Evolutionary conservation across 2,888 invertebrate species (phyloP), one percentile per base, ranked within the genome.

Genomic region (Periphyllus acericola): DNA sequence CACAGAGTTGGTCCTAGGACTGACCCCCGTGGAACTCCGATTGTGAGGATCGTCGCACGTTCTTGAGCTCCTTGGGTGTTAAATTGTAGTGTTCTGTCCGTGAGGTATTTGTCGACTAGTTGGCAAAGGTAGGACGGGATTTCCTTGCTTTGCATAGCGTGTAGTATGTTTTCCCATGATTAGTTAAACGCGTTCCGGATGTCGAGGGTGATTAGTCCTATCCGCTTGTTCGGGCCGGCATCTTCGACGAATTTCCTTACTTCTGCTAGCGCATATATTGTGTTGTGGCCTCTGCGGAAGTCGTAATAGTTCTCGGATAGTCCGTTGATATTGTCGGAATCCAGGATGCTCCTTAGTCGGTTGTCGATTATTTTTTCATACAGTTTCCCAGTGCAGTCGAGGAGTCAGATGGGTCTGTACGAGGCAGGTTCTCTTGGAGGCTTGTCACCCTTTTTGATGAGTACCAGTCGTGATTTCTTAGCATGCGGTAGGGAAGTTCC

Each of bases 21-120:
- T 17, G 78, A 78, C 0, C 78, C 78, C 29, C 52, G 78, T 17
- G 78, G 78, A 6, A 78, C 78, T 21, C 78, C 78, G 19, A 29
- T 19, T 0, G 14, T 52, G 3, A 19, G 17, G 0, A 19, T 32
- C 3, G 3, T 9, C 32, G 29, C 5, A 5, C 4, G 3, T 19
- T 8, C 9, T 9, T 68, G 3, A 0, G 29, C 6, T 4, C 6
- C n/a, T 8, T 4, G 19, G 17, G 14, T 9, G 52, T 17, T 4
- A 17, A 17, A 52, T 1, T 52, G 14, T 9, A 52, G 9, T 4
- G 52, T 52, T 52, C 52, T 52, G 14, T 52, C 9, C 5, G 5
- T 52, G 52, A 52, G 52, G 52, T 52, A 52, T 11, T 52, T 11
- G 52, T 29, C 9, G 4, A 9, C 52, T 32, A 17, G 19, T 29